Conservation (phyloP, 2,888 invertebrate genomes). For the Sussaba pulchella region DNA sequence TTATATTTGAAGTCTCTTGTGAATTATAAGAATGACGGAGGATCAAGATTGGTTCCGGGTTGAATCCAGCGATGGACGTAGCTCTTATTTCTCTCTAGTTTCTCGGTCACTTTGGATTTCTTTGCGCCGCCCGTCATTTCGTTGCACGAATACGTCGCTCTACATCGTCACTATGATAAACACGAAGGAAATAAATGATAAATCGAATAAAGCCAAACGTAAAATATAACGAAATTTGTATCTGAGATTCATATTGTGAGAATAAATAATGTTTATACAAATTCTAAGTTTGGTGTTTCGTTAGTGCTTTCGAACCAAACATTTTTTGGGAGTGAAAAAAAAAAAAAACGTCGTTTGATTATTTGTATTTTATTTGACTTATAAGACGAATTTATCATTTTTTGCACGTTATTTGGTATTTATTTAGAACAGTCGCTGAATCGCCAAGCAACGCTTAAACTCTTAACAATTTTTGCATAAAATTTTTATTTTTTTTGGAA, state of each 20-base stretch:
- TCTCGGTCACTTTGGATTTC: slow-evolving; percentile 29
- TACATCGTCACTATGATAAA: slow-evolving; percentile 48
- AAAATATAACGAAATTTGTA: slow-evolving; percentile 75
- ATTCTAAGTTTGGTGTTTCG: slow-evolving; percentile 74
- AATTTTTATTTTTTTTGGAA: too few relatives aligned
- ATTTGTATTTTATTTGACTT: too few relatives aligned
- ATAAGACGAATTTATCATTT: too few relatives aligned
- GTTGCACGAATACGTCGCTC: slow-evolving; percentile 22
- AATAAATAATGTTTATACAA: slow-evolving; percentile 81
- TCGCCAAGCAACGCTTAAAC: too few relatives aligned
- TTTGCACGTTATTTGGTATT: too few relatives aligned
- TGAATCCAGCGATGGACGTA: slow-evolving; percentile 15
- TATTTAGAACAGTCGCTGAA: too few relatives aligned
- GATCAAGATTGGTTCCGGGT: too few relatives aligned
- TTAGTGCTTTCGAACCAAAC: slow-evolving; percentile 55
- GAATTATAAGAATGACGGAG: too few relatives aligned
- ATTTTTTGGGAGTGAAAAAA: not conserved
- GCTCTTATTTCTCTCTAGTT: slow-evolving; percentile 1
- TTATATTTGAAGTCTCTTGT: slow-evolving; percentile 46
- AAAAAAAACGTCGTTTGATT: too few relatives aligned
- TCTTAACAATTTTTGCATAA: too few relatives aligned
- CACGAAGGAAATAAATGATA: slow-evolving; percentile 27
- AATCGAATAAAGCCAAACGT: slow-evolving; percentile 45
- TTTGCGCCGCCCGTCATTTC: slow-evolving; percentile 34
- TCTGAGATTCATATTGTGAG: slow-evolving; percentile 75